Base-by-base conservation (phyloP, 2,113 vertebrate species). In the Hiodon tergisus region DNA sequence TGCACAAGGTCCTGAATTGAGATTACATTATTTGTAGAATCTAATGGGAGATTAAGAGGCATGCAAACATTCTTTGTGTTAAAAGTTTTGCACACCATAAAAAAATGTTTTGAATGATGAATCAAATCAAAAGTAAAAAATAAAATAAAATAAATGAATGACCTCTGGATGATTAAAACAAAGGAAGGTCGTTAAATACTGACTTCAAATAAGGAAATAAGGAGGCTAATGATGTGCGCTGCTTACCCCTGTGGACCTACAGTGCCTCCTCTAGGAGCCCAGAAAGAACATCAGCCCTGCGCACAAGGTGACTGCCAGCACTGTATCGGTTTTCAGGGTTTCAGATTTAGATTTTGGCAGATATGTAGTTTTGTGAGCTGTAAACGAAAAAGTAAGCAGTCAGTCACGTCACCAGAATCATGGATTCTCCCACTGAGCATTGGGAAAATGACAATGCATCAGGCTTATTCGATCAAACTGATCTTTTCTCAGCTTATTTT, bases 311-410 rank as follows among this genome's bases (percentile, higher is more conserved):
- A 76, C 0, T 53, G 60, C 3, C n/a, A 76, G 48, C 48, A 74
- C 54, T 68, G 73, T 47, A 63, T 16, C 47, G 6, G 77, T 67
- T 50, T 65, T 70, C 58, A 69, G 0, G 0, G 3, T 53, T 11
- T 78, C 70, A 2, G 80, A 80, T 46, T 82, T 80, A 59, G 83
- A 84, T 48, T 46, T 65, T 17, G 60, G 50, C 5, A 4, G n/a
- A 5, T 8, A 11, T 72, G 55, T 48, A 54, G 46, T 83, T 85
- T 77, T 52, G 1, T 5, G 54, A 10, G 5, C 54, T 57, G 54
- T 57, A 57, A 57, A 57, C 2, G 31, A 31, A 31, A 31, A 31
- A 31, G 31, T 31, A 31, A 31, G 31, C 31, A 31, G 31, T 31
- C 31, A 31, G 31, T 31, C 31, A 31, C 31, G 31, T 31, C 31